These are phyloP conservation scores for Tympanoctomys barrerae DNA, from an alignment of 2,797 vertebrate genomes.

Conservation along the genomic window DNA sequence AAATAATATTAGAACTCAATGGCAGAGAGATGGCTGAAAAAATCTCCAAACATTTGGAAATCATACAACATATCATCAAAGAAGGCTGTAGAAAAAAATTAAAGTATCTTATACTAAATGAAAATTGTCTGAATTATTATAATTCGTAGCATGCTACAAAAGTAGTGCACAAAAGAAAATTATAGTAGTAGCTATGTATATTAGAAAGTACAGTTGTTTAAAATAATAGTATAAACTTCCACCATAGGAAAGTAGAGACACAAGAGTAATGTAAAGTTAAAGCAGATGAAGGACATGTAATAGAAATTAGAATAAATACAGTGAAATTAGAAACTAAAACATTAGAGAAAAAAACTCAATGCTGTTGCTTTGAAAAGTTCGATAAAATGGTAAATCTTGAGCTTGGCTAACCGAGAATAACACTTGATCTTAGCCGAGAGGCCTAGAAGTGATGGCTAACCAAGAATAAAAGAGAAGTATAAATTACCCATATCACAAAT, in stretches of 20 bases:
- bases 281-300: neutral
- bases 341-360: neutral
- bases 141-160: neutral
- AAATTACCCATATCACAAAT: neutral
- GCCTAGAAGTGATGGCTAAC: neutral
- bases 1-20: neutral
- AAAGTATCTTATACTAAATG: neutral
- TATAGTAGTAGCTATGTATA: neutral
- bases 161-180: neutral
- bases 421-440: too few species aligned
- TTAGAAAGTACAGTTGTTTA: neutral
- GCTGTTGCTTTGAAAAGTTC: neutral
- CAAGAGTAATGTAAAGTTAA: neutral
- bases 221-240: neutral
- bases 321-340: neutral
- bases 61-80: neutral
- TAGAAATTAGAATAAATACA: neutral
- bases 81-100: neutral
- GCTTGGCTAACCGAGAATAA: neutral
- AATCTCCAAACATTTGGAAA: neutral
- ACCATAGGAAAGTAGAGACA: neutral
- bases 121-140: neutral
- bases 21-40: neutral
- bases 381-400: neutral
- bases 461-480: constrained; percentile 14